These are phyloP conservation scores for Epinotia demarniana DNA, from an alignment of 2,888 invertebrate genomes.

Conservation along the genomic window DNA sequence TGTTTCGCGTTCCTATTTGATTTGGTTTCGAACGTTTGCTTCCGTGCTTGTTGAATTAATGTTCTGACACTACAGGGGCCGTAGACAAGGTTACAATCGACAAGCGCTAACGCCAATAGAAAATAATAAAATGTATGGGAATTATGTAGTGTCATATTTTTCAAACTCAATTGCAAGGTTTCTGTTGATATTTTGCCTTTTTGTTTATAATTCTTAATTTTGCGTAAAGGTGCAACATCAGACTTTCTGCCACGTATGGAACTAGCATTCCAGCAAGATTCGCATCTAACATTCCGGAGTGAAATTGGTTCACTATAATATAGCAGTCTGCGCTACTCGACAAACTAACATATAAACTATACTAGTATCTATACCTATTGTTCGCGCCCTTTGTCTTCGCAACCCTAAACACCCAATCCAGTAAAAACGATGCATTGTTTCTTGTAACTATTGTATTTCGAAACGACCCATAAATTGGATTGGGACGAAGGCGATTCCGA, in stretches of 20 bases:
- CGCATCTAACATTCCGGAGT: too few relatives aligned
- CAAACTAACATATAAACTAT: too few relatives aligned
- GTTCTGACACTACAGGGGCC: too few relatives aligned
- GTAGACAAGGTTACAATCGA: too few relatives aligned
- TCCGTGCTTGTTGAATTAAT: background rate
- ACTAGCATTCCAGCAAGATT: too few relatives aligned
- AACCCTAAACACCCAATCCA: background rate
- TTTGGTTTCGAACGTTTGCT: background rate
- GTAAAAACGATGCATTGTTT: constrained; percentile 11
- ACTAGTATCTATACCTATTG: background rate
- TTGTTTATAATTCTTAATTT: background rate
- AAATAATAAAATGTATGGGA: too few relatives aligned
- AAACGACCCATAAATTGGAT: constrained; percentile 12
- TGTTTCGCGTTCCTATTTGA: background rate
- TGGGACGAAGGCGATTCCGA: background rate
- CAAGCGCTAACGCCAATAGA: too few relatives aligned
- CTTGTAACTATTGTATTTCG: background rate
- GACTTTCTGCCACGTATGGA: background rate
- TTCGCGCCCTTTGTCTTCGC: background rate
- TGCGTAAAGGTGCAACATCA: background rate
- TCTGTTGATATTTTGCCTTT: background rate
- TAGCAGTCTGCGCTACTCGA: too few relatives aligned
- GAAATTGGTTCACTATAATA: too few relatives aligned
- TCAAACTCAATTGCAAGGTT: too few relatives aligned
- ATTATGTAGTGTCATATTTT: too few relatives aligned